phyloP scores from a whole-genome alignment of 2,113 vertebrate species.

The Lanius collurio region DNA sequence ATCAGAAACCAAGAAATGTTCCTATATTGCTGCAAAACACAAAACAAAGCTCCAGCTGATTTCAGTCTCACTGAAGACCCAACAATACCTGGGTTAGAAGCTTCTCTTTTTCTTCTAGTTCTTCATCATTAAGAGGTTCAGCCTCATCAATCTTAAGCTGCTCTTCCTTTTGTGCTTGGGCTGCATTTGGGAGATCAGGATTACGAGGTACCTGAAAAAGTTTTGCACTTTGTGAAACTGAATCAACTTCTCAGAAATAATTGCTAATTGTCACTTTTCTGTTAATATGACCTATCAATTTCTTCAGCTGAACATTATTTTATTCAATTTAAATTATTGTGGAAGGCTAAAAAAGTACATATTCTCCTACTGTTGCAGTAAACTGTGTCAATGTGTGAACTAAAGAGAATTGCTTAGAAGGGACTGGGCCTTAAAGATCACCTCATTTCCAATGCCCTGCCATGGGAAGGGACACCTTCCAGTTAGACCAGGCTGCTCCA shows the following conservation, averaged over 20 bases:
- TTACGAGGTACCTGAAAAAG: conserved; percentile 90
- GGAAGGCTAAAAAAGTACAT: background rate
- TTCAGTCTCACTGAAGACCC: background rate
- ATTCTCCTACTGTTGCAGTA: background rate
- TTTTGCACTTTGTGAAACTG: background rate
- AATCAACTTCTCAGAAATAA: background rate
- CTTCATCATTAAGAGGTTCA: conserved; percentile 93
- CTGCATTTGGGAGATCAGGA: conserved; percentile 92
- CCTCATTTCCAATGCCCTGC: background rate
- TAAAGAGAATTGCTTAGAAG: background rate
- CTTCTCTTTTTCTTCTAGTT: conserved; percentile 97
- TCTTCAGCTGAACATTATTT: background rate
- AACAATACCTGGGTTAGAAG: conserved; percentile 90
- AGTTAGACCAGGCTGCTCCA: background rate
- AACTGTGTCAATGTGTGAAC: background rate
- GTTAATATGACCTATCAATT: background rate
- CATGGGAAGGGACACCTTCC: background rate
- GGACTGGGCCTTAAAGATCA: background rate
- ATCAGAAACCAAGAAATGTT: background rate
- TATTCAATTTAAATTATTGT: background rate
- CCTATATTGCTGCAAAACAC: rapidly evolving
- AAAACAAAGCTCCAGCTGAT: background rate
- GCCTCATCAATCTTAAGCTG: conserved; percentile 97
- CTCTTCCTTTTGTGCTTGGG: conserved; percentile 93
- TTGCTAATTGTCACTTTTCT: background rate